Evolutionary conservation across 2,888 invertebrate species (phyloP).

Genomic region (Melinopterus prodromus): DNA sequence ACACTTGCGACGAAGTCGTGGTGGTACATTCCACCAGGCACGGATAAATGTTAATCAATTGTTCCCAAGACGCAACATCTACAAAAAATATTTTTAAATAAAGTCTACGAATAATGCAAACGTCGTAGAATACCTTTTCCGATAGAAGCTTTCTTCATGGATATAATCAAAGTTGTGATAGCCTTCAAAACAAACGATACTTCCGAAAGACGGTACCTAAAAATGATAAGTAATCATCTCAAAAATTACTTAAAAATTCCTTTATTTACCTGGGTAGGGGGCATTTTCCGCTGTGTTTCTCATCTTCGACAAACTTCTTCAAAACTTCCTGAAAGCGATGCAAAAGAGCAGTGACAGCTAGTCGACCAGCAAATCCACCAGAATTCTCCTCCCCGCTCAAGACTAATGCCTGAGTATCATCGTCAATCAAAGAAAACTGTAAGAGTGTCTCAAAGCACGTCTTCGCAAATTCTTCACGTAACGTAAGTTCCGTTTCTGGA

Average conservation of each 20-base stretch:
- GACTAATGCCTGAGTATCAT: conserved; percentile 63
- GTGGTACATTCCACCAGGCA: conserved; percentile 87
- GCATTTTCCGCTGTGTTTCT: conserved; percentile 83
- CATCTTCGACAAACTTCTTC: conserved; percentile 85
- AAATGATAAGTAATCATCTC: no score
- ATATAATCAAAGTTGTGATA: conserved; percentile 88
- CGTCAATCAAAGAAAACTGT: conserved; percentile 89
- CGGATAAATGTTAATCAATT: conserved; percentile 91
- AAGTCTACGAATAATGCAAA: no score
- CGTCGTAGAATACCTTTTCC: conserved; percentile 73
- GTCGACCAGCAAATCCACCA: conserved; percentile 65
- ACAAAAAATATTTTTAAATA: conserved; percentile 65
- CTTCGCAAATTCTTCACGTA: conserved; percentile 95
- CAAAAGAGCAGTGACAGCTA: conserved; percentile 91
- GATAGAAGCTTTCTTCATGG: conserved; percentile 90
- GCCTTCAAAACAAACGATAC: conserved; percentile 96
- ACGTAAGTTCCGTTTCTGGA: conserved; percentile 80
- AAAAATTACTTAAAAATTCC: no score
- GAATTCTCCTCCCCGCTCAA: conserved; percentile 56
- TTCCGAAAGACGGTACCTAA: conserved; percentile 92
- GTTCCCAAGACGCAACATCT: conserved; percentile 91
- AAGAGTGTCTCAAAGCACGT: conserved; percentile 95
- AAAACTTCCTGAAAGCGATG: conserved; percentile 94
- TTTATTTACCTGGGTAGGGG: conserved; percentile 89
- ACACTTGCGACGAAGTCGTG: conserved; percentile 81